Evolutionary conservation across 2,797 vertebrate genomes (phyloP).

Genomic region (Hydrocynus forskahlii): DNA sequence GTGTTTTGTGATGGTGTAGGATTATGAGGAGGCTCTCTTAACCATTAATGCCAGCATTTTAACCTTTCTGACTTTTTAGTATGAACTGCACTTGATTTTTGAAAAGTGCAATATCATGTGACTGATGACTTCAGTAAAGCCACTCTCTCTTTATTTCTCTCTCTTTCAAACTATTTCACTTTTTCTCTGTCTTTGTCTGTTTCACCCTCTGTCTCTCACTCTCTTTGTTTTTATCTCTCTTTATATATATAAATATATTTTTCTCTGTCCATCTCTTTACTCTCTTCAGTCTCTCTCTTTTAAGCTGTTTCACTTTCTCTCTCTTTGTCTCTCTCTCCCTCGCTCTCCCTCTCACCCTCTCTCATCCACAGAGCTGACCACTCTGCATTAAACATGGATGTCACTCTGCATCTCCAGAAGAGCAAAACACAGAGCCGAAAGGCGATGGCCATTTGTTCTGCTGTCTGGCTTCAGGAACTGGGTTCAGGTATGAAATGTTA

Average conservation of each 20-base stretch:
- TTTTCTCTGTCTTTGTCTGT: neutral
- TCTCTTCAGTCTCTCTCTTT: neutral
- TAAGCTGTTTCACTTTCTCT: slow-evolving; percentile 56
- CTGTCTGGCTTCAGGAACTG: slow-evolving; percentile 26
- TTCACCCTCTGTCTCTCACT: neutral
- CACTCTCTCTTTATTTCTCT: neutral
- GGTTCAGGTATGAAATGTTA: slow-evolving; percentile 52
- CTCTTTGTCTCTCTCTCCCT: neutral
- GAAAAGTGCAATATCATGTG: neutral
- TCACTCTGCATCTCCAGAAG: slow-evolving; percentile 37
- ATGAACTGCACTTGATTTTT: no score
- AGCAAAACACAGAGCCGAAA: slow-evolving; percentile 25
- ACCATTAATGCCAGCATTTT: no score
- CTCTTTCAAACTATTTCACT: neutral
- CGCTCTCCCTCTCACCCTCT: neutral
- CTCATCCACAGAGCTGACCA: slow-evolving; percentile 16
- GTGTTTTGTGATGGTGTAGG: no score
- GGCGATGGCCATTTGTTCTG: neutral
- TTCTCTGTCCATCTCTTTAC: slow-evolving; percentile 31
- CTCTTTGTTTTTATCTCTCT: neutral
- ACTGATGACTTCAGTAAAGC: neutral
- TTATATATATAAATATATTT: neutral
- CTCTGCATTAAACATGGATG: slow-evolving; percentile 51
- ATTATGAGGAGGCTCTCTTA: no score
- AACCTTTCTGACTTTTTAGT: no score